Evolutionary conservation across 2,888 invertebrate genomes (phyloP).

Genomic region (Galeopsomyia nigrocyanea): DNA sequence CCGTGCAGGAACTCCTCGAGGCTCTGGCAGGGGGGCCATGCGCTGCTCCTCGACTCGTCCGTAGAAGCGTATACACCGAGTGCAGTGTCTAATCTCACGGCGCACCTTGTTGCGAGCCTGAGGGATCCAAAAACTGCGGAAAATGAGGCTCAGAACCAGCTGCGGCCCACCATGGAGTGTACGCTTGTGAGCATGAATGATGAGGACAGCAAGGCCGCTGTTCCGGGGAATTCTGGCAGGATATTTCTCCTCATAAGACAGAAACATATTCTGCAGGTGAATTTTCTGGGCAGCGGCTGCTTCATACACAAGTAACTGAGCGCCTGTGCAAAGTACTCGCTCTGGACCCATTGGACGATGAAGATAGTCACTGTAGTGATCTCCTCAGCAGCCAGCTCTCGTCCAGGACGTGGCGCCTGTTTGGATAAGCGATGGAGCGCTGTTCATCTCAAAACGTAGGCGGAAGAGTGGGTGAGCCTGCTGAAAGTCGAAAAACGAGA

Average conservation of each 20-base stretch:
- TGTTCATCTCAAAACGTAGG: background rate
- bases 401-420: too few species aligned
- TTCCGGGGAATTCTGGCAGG: background rate
- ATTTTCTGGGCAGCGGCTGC: background rate
- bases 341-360: background rate
- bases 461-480: background rate
- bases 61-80: constrained; percentile 6
- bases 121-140: background rate
- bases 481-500: background rate
- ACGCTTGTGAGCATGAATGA: background rate
- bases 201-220: background rate
- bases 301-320: background rate
- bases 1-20: constrained; percentile 13
- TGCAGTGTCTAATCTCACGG: background rate
- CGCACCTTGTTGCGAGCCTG: background rate
- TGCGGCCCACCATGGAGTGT: background rate
- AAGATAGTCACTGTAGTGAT: too few species aligned
- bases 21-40: constrained; percentile 37
- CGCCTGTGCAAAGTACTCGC: background rate
- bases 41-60: constrained; percentile 19
- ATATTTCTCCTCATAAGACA: background rate
- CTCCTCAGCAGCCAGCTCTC: too few species aligned
- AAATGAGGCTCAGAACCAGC: background rate
- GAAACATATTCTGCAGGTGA: background rate
- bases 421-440: too few species aligned